Percentiles rank a stretch among this genome's conserved stretches.
phyloP scores from a whole-genome alignment of 2,113 vertebrate species.

The Callithrix jacchus region DNA sequence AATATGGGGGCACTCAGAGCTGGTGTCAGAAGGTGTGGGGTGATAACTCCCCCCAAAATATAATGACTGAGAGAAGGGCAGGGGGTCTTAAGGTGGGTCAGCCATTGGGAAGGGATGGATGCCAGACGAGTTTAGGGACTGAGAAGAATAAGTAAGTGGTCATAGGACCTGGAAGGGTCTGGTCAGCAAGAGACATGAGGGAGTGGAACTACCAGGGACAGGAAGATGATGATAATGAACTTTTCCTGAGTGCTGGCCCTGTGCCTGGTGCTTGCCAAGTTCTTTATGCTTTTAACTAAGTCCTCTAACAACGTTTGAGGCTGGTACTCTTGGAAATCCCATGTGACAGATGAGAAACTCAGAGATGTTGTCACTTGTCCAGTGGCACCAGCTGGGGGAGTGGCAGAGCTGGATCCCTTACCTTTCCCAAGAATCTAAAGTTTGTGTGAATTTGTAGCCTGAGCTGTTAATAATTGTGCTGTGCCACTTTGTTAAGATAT shows the following conservation, averaged over 20 bases:
- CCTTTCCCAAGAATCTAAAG: not conserved
- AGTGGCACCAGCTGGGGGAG: not conserved
- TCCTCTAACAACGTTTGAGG: not conserved
- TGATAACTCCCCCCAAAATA: not conserved
- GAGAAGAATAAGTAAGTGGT: not conserved
- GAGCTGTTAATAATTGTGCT: not conserved
- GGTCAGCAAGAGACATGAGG: not conserved
- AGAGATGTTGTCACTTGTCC: not conserved
- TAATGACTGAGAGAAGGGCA: not conserved
- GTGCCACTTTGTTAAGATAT: not conserved
- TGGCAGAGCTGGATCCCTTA: not conserved
- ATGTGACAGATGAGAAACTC: not conserved
- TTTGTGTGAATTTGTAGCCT: not conserved
- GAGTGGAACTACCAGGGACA: not conserved
- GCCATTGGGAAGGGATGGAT: not conserved
- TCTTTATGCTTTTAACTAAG: not conserved
- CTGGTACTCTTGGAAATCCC: not conserved
- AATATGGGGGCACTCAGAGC: not conserved
- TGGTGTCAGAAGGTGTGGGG: not conserved
- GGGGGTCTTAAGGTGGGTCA: not conserved
- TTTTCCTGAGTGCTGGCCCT: not conserved
- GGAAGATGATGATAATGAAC: not conserved
- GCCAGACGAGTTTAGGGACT: not conserved
- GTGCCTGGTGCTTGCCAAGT: not conserved
- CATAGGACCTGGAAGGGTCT: not conserved